A percentile compares a stretch with the other conserved stretches of the same genome.
These are phyloP conservation scores for Paragorgia papillata DNA, from an alignment of 92 coral and sea anemone genomes.

Conservation along the genomic window DNA sequence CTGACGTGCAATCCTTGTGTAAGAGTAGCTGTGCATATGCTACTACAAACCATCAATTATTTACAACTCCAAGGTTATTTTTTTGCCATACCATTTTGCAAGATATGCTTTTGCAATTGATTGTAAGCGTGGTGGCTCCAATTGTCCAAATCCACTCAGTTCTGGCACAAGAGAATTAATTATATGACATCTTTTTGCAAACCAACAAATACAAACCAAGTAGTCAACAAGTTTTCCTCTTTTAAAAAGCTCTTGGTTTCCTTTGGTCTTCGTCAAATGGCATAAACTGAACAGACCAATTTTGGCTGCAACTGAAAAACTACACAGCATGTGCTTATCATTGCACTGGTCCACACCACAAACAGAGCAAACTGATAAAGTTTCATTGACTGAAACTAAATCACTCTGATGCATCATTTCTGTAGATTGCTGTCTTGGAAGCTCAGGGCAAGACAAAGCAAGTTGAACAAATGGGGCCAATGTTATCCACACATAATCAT, in stretches of 20 bases:
- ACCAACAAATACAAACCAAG: conserved; percentile 70
- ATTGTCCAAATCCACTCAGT: neutral
- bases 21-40: neutral
- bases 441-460: conserved; percentile 66
- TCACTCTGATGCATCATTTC: neutral
- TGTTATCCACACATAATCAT: conserved; percentile 85
- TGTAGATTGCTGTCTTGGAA: neutral
- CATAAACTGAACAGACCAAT: conserved; percentile 73
- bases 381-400: neutral
- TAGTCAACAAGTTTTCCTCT: conserved; percentile 66
- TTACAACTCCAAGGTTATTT: conserved; percentile 1
- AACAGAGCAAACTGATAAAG: neutral
- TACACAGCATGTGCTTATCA: conserved; percentile 47
- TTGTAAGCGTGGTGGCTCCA: conserved; percentile 26
- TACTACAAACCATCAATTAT: neutral
- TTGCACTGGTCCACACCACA: neutral
- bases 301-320: conserved; percentile 64
- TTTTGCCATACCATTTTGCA: conserved; percentile 13
- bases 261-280: conserved; percentile 54
- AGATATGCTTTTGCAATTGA: conserved; percentile 37
- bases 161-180: neutral
- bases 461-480: conserved; percentile 75
- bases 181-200: conserved; percentile 18
- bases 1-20: no score
- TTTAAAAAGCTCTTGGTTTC: conserved; percentile 50